Evolutionary conservation across 64 coral and sea anemone species (phyloP), one percentile per base, ranked within the genome.

Genomic region (Stylophora pistillata): DNA sequence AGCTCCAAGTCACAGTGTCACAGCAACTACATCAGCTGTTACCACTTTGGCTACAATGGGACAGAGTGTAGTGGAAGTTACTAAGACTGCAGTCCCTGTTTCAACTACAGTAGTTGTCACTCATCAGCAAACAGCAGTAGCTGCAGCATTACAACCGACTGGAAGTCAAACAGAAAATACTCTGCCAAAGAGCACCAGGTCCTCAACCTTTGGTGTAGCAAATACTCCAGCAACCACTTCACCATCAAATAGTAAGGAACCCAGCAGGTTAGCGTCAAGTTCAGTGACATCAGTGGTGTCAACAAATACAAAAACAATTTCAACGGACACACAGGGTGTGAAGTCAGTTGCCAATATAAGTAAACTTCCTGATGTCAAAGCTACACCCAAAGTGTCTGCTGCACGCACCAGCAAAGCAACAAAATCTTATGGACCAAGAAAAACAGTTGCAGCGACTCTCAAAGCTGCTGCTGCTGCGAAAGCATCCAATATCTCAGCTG

Each of bases 381-480:
- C 23, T 14, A 84, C 58, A 13, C 31, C 80, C 27, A 84, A 84
- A 53, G 21, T 13, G 41, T 11, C 33, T 23, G 41, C 61, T 69
- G 0, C 80, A n/a, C 80, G 80, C 15, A 27, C 29, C 23, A 84
- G 41, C 62, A 84, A 54, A 41, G 17, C 61, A 53, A 25, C 80
- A 0, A 84, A 62, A 41, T n/a, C 80, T 69, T 84, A 70, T 25
- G 41, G 80, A 41, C 20, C 32, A 33, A 84, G 80, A 27, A 37
- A 79, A 58, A 89, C 86, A 52, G 33, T 77, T 76, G 73, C 77
- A 53, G 76, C 85, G 2, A 65, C 56, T 54, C 55, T 69, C 10
- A 93, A 78, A 55, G 77, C 91, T 23, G 26, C 80, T 88, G 91
- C 73, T 79, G 74, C 86, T 55, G 47, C 91, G 29, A 55, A 86